Evolutionary conservation across 2,797 vertebrate genomes (phyloP), one percentile per base, ranked within the genome.

Genomic region (Xenopus petersii): DNA sequence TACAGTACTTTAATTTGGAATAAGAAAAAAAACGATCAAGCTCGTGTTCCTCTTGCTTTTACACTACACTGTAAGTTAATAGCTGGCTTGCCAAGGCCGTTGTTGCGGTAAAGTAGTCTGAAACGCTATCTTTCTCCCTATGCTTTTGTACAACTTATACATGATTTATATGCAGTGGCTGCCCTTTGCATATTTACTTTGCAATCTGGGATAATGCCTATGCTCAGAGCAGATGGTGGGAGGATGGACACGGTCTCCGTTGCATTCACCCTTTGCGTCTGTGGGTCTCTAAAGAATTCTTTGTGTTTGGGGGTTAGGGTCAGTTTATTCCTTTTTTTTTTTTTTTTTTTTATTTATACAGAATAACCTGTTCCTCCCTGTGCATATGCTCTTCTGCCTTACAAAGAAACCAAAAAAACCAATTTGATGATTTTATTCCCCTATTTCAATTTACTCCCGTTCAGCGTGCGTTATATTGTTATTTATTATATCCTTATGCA

Each of bases 201-300:
- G 17, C 70, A 69, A 56, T 42, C 17, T 47, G 10, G 75, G 48
- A 67, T 67, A 72, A 77, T 67, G 75, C 42, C 26, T 61, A 5
- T 67, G 26, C 47, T 67, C 58, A 68, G 70, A 70, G 36, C 76
- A 78, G 76, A 78, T 78, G 76, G 76, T 70, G 42, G 70, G 66
- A 70, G 76, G 64, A 42, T 73, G 76, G 51, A 59, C 46, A 73
- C 64, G 21, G 58, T 70, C 66, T 26, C 46, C 26, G 12, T 46
- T 64, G 30, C 65, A 64, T 69, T 78, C 71, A 78, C 8, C 48
- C 36, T n/a, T 64, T 69, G 49, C 65, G 59, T 69, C 73, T 64
- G 16, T 64, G 65, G 21, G 47, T 78, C 15, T 59, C 60, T 55
- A 54, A 69, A 58, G 61, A 42, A 10, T 59, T 54, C 42, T 69